Evolutionary conservation across 1,140 invertebrate genomes (phyloP).

Genomic region (Plectus sambesii): DNA sequence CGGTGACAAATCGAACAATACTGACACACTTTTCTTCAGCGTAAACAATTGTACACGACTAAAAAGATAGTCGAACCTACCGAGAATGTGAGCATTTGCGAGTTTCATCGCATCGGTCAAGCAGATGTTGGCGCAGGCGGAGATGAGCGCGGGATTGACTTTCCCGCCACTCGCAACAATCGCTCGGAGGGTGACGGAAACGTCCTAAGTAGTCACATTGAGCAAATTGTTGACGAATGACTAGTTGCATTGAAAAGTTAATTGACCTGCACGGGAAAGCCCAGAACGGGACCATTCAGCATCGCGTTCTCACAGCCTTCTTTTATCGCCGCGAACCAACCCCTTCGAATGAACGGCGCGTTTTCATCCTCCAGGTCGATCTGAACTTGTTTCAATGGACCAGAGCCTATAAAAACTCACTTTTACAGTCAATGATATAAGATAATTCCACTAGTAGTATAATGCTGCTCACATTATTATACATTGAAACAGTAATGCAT

Average conservation of each 20-base stretch:
- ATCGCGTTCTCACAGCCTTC: constrained; percentile 50
- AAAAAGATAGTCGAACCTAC: too few relatives aligned
- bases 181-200: constrained; percentile 65
- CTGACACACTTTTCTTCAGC: too few relatives aligned
- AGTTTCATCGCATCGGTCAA: constrained; percentile 4
- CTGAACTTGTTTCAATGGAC: too few relatives aligned
- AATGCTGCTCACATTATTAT: too few relatives aligned
- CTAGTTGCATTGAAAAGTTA: constrained; percentile 63
- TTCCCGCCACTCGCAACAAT: constrained; percentile 60
- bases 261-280: constrained; percentile 59
- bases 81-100: neutral
- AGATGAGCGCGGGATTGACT: constrained; percentile 53
- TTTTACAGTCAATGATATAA: too few relatives aligned
- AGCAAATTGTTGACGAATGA: constrained; percentile 61
- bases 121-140: constrained; percentile 13
- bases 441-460: too few relatives aligned
- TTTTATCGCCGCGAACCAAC: constrained; percentile 50
- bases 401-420: too few relatives aligned
- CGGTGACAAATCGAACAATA: too few relatives aligned
- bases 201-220: constrained; percentile 63
- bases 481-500: too few relatives aligned
- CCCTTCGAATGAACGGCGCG: constrained; percentile 26
- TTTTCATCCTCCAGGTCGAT: constrained; percentile 33
- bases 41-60: too few relatives aligned
- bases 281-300: constrained; percentile 49